Evolutionary conservation across 1,140 invertebrate genomes (phyloP).

Genomic region (Drosophila miranda): DNA sequence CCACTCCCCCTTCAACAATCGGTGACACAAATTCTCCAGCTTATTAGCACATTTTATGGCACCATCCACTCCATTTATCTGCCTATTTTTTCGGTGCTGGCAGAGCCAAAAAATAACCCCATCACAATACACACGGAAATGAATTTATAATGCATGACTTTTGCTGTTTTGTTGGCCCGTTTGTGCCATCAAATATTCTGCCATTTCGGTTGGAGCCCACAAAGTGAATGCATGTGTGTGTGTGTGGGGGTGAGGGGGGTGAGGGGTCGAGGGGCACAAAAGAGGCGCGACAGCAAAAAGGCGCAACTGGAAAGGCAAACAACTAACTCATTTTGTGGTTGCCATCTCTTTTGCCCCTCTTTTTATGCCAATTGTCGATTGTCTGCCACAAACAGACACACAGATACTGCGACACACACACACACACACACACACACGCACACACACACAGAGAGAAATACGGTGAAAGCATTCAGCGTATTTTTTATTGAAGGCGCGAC

Average conservation of each 20-base stretch:
- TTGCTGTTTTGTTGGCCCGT: constrained; percentile 47
- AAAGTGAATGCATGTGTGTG: constrained; percentile 28
- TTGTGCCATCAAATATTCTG: constrained; percentile 37
- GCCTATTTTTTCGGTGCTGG: constrained; percentile 14
- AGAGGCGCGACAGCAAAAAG: constrained; percentile 37
- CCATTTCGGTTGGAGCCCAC: constrained; percentile 18
- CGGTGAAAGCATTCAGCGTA: constrained; percentile 43
- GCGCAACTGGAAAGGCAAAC: constrained; percentile 50
- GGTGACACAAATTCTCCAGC: constrained; percentile 53
- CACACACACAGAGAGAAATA: constrained; percentile 25
- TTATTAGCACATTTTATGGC: constrained; percentile 76
- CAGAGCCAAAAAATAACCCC: constrained; percentile 52
- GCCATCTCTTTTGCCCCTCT: constrained; percentile 52
- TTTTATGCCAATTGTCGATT: constrained; percentile 75
- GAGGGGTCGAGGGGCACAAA: too few species aligned
- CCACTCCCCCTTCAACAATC: background rate
- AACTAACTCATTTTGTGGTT: constrained; percentile 78
- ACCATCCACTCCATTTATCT: constrained; percentile 52
- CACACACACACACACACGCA: constrained; percentile 11
- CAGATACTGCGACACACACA: constrained; percentile 7
- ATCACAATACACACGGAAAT: constrained; percentile 53
- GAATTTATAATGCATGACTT: constrained; percentile 73
- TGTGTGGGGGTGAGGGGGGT: background rate
- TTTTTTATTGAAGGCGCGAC: constrained; percentile 51
- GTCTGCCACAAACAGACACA: constrained; percentile 42